Percentiles rank a stretch among this genome's conserved stretches.
phyloP scores from a whole-genome alignment of 2,113 vertebrate species.

The Pagrus major region DNA sequence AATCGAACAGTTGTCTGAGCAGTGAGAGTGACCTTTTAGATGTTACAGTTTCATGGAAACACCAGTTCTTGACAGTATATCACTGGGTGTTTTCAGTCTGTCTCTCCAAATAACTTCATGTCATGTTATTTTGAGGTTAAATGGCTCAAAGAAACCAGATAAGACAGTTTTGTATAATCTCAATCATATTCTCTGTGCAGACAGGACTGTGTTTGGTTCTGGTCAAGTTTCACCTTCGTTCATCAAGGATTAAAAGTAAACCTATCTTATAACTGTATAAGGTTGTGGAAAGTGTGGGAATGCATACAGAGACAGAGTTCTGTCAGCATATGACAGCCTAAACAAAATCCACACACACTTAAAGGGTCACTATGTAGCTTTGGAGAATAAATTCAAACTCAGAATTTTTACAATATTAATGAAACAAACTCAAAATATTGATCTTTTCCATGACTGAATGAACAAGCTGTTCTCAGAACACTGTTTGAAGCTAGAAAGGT shows the following conservation, averaged over 20 bases:
- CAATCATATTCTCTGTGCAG: not conserved
- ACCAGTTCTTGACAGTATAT: not conserved
- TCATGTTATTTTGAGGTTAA: not conserved
- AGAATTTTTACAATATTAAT: too few relatives aligned
- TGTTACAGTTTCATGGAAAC: not conserved
- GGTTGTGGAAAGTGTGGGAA: not conserved
- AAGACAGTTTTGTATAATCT: not conserved
- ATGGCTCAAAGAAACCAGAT: not conserved
- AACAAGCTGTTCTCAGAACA: too few relatives aligned
- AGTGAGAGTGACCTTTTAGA: not conserved
- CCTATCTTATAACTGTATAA: not conserved
- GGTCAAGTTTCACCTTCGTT: not conserved
- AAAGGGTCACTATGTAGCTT: too few relatives aligned
- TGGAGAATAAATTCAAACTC: too few relatives aligned
- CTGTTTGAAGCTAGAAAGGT: too few relatives aligned
- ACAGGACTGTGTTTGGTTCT: not conserved
- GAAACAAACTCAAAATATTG: too few relatives aligned
- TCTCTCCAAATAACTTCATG: not conserved
- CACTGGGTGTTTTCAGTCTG: not conserved
- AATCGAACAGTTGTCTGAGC: too few relatives aligned
- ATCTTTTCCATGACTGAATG: too few relatives aligned
- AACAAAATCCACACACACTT: not conserved
- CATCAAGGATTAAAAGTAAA: too few relatives aligned
- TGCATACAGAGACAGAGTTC: not conserved
- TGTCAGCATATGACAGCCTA: not conserved